phyloP scores from a whole-genome alignment of 2,113 vertebrate species.

The Plecturocebus donacophilus region DNA sequence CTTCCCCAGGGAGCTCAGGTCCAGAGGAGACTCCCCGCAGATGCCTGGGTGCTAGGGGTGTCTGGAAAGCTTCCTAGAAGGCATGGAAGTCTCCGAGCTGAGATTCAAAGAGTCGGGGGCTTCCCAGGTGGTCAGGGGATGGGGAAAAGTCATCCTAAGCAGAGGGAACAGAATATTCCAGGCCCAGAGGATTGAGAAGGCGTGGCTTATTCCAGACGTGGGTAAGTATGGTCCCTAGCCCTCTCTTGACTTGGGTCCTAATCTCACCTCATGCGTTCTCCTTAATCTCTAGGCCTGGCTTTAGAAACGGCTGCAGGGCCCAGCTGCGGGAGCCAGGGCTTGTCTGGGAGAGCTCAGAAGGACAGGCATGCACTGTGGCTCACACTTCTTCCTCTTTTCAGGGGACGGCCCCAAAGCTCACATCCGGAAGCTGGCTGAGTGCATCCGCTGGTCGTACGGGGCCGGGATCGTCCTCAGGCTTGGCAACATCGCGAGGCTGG shows the following conservation, averaged over 20 bases:
- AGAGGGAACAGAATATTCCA: accelerated
- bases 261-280: accelerated
- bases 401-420: constrained; percentile 95
- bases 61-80: background rate
- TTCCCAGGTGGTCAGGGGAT: accelerated
- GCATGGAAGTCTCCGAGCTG: background rate
- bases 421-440: constrained; percentile 92
- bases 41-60: accelerated
- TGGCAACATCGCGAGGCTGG: constrained; percentile 96
- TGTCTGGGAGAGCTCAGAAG: accelerated
- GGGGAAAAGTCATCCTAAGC: background rate
- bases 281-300: background rate
- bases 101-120: too few relatives aligned
- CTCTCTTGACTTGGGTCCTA: accelerated
- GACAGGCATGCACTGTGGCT: accelerated
- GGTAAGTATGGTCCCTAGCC: accelerated
- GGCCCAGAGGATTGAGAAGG: background rate
- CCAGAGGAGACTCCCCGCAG: background rate
- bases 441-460: constrained; percentile 96
- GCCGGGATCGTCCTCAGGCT: constrained; percentile 93
- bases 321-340: accelerated
- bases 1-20: background rate
- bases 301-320: accelerated
- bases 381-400: constrained; percentile 60
- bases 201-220: accelerated